A percentile compares a stretch with the other conserved stretches of the same genome.
These are phyloP conservation scores for Eilema sororculum DNA, from an alignment of 2,888 invertebrate genomes.

Conservation along the genomic window DNA sequence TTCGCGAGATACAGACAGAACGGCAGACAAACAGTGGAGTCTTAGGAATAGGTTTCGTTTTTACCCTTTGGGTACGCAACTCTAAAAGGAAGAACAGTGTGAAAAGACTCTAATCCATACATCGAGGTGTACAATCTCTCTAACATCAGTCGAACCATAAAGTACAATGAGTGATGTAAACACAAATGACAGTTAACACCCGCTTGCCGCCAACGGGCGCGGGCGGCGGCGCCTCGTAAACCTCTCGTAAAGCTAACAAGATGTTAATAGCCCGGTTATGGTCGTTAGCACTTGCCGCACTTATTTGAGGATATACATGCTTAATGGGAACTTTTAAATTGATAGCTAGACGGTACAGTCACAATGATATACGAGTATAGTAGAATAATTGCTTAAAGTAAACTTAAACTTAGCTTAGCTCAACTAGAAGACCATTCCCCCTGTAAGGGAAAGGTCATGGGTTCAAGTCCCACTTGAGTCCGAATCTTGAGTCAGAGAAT, in stretches of 20 bases:
- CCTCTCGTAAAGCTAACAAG: slow-evolving; percentile 27
- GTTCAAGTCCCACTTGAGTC: too few relatives aligned
- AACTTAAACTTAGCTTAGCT: too few relatives aligned
- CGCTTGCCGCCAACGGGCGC: neutral
- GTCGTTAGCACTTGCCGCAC: slow-evolving; percentile 10
- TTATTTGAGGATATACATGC: slow-evolving; percentile 8
- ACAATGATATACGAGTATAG: neutral
- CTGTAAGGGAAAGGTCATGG: too few relatives aligned
- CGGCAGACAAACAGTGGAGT: too few relatives aligned
- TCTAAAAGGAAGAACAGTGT: neutral
- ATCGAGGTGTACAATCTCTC: neutral
- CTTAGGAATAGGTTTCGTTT: too few relatives aligned
- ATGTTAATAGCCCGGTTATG: slow-evolving; percentile 8
- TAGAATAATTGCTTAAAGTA: neutral
- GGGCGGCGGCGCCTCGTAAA: slow-evolving; percentile 17
- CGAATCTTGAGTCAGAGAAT: too few relatives aligned
- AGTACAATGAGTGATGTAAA: slow-evolving; percentile 2
- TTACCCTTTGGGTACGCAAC: too few relatives aligned
- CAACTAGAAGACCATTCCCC: too few relatives aligned
- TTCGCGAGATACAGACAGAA: too few relatives aligned
- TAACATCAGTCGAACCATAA: neutral
- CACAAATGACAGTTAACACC: neutral
- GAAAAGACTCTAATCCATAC: neutral
- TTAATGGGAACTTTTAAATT: slow-evolving; percentile 16
- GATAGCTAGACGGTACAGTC: slow-evolving; percentile 2